Base-by-base conservation (phyloP, 2,888 invertebrate genomes). In the Diaperis boleti region DNA sequence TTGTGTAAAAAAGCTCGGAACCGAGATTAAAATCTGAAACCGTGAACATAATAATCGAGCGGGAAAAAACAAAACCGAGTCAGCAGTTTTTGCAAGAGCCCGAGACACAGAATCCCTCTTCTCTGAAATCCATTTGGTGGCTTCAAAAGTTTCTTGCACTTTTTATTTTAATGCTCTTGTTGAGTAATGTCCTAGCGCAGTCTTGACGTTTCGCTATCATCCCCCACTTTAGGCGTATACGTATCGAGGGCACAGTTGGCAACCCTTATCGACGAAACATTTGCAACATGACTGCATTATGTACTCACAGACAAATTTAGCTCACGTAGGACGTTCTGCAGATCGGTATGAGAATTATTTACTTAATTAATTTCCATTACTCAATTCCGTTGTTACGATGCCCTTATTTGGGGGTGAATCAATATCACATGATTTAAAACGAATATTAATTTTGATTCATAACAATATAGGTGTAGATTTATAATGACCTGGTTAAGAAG, bases 151-250 rank as follows among this genome's bases (percentile, higher is more conserved):
- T 60, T 59, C 61, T 64, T 66, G 49, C 59, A 55, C 56, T 64
- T 62, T 64, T 66, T 62, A 66, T 64, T 66, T 66, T 66, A 59
- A 66, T 64, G 62, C 52, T 64, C 50, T 62, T 59, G 64, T 59
- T 61, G 60, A 66, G 63, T 57, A 66, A 66, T 63, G 50, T 60
- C 59, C 56, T 54, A 45, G 52, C 60, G 41, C 55, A 37, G 54
- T 49, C 54, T 22, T 62, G 62, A 62, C 65, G 14, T 26, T 26
- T 29, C 54, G 11, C 31, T 6, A 50, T 50, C 13, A 10, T 54
- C 39, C 39, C 41, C 29, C 10, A 4, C 26, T 26, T 13, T 18
- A 10, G n/a, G 39, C 11, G 29, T 18, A 18, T 22, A 54, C 54
- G 18, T 29, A 33, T 33, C 13, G 26, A 20, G 33, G 41, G 41